phyloP scores from a whole-genome alignment of 2,113 vertebrate genomes.

The Piprites chloris region DNA sequence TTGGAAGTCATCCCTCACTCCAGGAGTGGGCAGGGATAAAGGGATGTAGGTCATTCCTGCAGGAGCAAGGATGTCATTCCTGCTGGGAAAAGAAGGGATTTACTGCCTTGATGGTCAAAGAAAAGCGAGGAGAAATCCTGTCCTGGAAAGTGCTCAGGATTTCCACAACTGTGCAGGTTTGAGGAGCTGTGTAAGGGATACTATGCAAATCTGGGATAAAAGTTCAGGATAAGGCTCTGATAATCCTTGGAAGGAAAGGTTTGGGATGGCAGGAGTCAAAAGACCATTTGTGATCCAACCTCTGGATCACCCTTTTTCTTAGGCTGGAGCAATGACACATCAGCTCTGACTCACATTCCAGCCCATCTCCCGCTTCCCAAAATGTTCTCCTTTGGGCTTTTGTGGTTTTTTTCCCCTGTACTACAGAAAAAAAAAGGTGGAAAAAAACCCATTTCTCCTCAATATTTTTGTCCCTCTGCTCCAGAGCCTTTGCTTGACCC shows the following conservation, averaged over 20 bases:
- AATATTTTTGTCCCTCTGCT: not conserved
- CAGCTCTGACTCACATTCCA: not conserved
- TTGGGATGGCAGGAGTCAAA: not conserved
- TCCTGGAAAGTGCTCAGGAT: not conserved
- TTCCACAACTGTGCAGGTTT: not conserved
- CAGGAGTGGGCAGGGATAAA: not conserved
- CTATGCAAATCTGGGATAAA: fast-evolving
- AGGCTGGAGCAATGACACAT: not conserved
- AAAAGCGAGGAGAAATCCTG: not conserved
- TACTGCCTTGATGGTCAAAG: not conserved
- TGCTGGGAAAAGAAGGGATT: not conserved
- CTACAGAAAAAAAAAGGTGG: not conserved
- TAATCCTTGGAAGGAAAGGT: not conserved
- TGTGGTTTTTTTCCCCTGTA: no score
- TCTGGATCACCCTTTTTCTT: not conserved
- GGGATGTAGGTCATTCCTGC: conserved; percentile 13
- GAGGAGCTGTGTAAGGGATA: not conserved
- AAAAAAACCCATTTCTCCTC: not conserved
- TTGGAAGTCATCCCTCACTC: not conserved
- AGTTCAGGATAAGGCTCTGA: not conserved
- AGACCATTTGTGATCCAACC: fast-evolving
- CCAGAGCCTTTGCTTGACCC: not conserved
- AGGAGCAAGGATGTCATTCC: not conserved
- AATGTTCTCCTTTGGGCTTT: not conserved
- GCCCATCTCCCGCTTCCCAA: not conserved